Evolutionary conservation across 2,888 invertebrate species (phyloP), one percentile per base, ranked within the genome.

Genomic region (Volucella inflata): DNA sequence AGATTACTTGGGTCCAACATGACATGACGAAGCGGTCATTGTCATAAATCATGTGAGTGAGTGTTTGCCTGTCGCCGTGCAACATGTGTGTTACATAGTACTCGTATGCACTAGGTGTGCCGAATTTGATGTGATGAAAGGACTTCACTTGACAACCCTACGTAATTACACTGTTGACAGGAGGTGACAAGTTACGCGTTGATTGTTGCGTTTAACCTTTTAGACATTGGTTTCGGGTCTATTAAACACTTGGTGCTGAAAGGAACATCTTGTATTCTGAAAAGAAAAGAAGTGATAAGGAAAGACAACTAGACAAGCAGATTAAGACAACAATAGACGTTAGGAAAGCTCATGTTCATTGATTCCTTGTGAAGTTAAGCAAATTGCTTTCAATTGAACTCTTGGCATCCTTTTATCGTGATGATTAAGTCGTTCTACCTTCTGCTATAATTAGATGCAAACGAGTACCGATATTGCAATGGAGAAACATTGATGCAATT

Each of bases 21-120:
- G 85, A 85, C 85, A 85, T 77, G 85, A 85, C 72, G 72, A 68
- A 81, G 17, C 16, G 64, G 76, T 72, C 67, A 77, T 57, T 72
- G 72, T 81, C 85, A 85, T 85, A 81, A 85, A 85, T 85, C 85
- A 85, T 67, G 67, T 60, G 81, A 16, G 30, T 14, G 30, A 30
- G 30, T 30, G 30, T 48, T 48, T 48, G 60, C 36, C 55, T 48
- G 40, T 36, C 40, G 51, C 12, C 55, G 42, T 30, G 85, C 85
- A 85, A 85, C 85, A 85, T 72, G 85, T 85, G 67, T 2, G 16
- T 30, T 30, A 30, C 30, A 30, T 30, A 44, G 36, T 9, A 8
- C 30, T 17, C 4, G 44, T 36, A 30, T 30, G 2, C 36, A 36
- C 40, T 9, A 40, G 44, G 50, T 76, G 50, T 44, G 38, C 16